phyloP scores from a whole-genome alignment of 1,140 invertebrate genomes.

The Drosophila trapezifrons region DNA sequence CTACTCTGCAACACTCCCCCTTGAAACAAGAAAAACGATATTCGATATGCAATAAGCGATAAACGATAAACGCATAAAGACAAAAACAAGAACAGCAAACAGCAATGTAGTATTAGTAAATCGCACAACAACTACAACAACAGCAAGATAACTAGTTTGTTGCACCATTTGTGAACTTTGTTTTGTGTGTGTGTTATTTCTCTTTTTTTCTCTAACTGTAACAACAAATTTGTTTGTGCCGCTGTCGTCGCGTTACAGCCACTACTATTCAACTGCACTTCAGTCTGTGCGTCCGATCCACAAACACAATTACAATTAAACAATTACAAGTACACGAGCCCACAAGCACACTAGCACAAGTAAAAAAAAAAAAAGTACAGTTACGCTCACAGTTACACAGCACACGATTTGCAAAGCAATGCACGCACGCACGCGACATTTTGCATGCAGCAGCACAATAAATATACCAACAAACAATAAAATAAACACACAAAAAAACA shows the following conservation, averaged over 20 bases:
- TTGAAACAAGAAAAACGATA: constrained; percentile 21
- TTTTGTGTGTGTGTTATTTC: constrained; percentile 61
- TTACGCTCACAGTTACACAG: constrained; percentile 23
- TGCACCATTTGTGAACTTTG: constrained; percentile 57
- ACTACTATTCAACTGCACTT: constrained; percentile 37
- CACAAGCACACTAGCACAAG: constrained; percentile 22
- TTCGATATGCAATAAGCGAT: constrained; percentile 3
- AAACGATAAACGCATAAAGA: constrained; percentile 19
- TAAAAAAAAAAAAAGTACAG: constrained; percentile 34
- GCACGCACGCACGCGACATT: constrained; percentile 42
- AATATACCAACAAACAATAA: constrained; percentile 18
- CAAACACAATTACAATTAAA: constrained; percentile 27
- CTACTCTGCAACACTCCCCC: constrained; percentile 9
- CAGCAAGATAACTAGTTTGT: constrained; percentile 53
- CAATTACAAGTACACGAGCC: constrained; percentile 18
- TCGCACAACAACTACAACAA: constrained; percentile 53
- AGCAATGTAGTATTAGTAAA: constrained; percentile 52
- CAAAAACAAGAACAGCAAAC: constrained; percentile 36
- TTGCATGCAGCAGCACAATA: constrained; percentile 41
- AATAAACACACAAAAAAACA: constrained; percentile 9
- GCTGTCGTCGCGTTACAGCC: constrained; percentile 50
- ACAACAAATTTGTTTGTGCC: constrained; percentile 51
- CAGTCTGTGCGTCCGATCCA: constrained; percentile 46
- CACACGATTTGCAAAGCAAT: constrained; percentile 33
- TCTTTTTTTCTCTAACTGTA: constrained; percentile 50